Conservation (phyloP, 2,113 vertebrate species). For the Baryphthengus martii region DNA sequence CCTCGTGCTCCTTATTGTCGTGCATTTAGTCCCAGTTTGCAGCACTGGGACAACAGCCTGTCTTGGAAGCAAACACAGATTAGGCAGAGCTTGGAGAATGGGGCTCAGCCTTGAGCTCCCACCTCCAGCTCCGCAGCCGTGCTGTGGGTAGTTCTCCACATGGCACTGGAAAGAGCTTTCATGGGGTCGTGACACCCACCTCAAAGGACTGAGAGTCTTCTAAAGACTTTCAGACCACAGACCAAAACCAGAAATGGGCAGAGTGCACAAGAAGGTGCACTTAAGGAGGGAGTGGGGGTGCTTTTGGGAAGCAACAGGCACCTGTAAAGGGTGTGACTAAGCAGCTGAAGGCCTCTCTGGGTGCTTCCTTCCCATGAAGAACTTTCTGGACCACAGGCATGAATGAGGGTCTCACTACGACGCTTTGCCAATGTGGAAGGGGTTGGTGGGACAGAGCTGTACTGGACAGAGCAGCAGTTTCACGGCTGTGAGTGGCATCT, state of each 20-base stretch:
- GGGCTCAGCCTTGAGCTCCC: neutral
- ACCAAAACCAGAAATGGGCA: neutral
- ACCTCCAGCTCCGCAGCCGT: rapidly evolving
- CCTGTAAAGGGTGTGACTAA: neutral
- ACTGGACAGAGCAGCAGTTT: neutral
- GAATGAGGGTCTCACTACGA: no score
- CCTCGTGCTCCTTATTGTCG: neutral
- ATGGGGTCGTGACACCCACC: no score
- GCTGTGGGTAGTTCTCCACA: neutral
- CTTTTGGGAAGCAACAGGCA: neutral
- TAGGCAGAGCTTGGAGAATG: neutral
- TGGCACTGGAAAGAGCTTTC: neutral
- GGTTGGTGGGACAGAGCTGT: neutral
- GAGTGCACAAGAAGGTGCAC: neutral
- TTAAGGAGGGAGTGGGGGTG: neutral
- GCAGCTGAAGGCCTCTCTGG: neutral
- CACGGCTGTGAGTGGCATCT: neutral
- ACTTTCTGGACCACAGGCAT: neutral
- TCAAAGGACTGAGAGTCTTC: neutral
- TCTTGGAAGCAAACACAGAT: neutral
- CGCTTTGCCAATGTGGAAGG: neutral
- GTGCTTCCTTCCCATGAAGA: neutral
- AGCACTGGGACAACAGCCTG: neutral
- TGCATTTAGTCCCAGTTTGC: neutral
- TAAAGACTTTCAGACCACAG: neutral